Percentiles rank a stretch among this genome's conserved stretches.
Conservation (phyloP, 2,113 vertebrate genomes). For the Galeopterus variegatus region DNA sequence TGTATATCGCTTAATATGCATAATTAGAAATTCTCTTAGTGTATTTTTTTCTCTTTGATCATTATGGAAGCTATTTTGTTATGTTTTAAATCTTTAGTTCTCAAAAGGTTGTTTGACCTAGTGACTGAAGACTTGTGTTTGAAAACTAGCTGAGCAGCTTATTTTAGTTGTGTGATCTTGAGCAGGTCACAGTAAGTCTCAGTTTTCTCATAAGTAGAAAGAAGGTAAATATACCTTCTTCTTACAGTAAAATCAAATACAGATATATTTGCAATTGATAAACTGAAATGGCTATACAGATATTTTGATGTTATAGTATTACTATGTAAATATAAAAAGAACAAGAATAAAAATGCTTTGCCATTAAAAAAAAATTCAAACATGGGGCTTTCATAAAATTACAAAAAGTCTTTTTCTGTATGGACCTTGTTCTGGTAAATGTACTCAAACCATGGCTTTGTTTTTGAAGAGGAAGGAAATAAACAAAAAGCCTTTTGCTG, state of each 20-base stretch:
- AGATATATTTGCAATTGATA: background rate
- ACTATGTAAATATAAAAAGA: background rate
- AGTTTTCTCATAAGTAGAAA: background rate
- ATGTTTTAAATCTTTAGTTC: slow-evolving; percentile 10
- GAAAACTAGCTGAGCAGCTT: background rate
- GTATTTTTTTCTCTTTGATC: background rate
- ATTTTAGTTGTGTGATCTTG: background rate
- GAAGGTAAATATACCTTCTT: background rate
- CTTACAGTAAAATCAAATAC: background rate
- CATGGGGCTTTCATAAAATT: background rate
- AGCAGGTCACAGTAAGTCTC: background rate
- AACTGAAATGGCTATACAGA: background rate
- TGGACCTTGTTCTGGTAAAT: slow-evolving; percentile 78
- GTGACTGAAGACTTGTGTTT: background rate
- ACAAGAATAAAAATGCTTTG: background rate
- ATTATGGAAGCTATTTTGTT: background rate
- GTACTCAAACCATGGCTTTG: slow-evolving; percentile 74
- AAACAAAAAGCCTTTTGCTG: slow-evolving; percentile 87
- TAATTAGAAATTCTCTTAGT: background rate
- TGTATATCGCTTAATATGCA: background rate
- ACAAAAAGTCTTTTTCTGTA: slow-evolving; percentile 21
- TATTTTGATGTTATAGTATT: background rate
- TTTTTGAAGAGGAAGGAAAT: slow-evolving; percentile 88
- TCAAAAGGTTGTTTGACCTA: background rate
- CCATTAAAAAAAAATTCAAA: background rate